Base-by-base conservation (phyloP, 2,797 vertebrate genomes). In the Adrianichthys oophorus region DNA sequence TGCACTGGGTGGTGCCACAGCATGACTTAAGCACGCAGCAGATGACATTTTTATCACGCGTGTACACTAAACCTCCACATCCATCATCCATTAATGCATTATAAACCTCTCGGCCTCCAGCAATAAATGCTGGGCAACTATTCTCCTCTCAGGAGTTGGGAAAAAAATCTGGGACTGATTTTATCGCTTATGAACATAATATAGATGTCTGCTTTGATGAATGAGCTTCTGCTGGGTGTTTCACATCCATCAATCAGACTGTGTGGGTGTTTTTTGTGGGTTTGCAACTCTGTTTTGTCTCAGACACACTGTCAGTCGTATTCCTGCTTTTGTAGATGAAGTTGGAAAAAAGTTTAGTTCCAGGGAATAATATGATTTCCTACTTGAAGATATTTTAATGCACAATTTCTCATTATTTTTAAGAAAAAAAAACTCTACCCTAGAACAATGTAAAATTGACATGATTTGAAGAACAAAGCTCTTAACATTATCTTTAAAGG, bases 21-120 rank as follows among this genome's bases (percentile, higher is more conserved):
- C 56, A 53, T 1, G 0, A 43, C 0, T 15, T 68, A 55, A 43
- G 48, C 26, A 50, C 54, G 18, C 48, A 59, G 48, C 65, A 57
- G 19, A 50, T 46, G 55, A 53, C 47, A 8, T 26, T 49, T 65
- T 72, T 52, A 66, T 68, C 37, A 61, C 41, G 57, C 52, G 37
- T 58, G 50, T 43, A n/a, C 53, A 40, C 32, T 21, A 72, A 77
- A 61, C 44, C 48, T 58, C 50, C 52, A 48, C 67, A 73, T 69
- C 62, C 41, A 69, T 63, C 68, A 73, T 51, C 53, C 53, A 15
- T 16, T 6, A 41, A 65, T 49, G 26, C 15, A 58, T 59, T 24
- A 45, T 17, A 40, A 61, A 74, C 26, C 62, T 58, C 47, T 59
- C 41, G 56, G 19, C 49, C 48, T 19, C 65, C 0, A 16, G 42